Base-by-base conservation (phyloP, 2,888 invertebrate genomes). In the Pediacus dermestoides region DNA sequence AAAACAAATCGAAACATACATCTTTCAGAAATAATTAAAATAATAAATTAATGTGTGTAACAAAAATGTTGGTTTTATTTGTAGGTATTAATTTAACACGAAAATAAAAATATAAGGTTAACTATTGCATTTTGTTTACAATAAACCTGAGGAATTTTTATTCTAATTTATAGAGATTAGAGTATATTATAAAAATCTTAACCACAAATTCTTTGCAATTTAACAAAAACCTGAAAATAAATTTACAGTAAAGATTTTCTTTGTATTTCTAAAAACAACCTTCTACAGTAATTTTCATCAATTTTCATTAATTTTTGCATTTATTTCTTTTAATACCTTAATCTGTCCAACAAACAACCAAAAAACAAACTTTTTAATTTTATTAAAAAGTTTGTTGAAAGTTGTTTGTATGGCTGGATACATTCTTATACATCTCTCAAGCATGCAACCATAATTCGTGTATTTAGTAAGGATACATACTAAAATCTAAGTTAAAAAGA, bases 121-220 rank as follows among this genome's bases (percentile, higher is more conserved):
- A 58, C 63, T 63, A 63, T 64, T 63, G 63, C 62, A 59, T 60
- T n/a, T 61, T 63, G 61, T 64, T 61, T 62, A 63, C 61, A 65
- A 60, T 60, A 54, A 62, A 63, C 65, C 65, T 64, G 64, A 65
- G 65, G 63, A 65, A 62, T 59, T 61, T 59, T 61, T 58, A 61
- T 57, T 57, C 60, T 62, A 60, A 52, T n/a, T 50, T 52, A 61
- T 63, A 61, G 64, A 63, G 64, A 63, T 64, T 64, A 64, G 55
- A 60, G 60, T 61, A 58, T 50, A 41, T 46, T 49, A 14, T 11
- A 25, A 6, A 6, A 25, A n/a, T n/a, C n/a, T 13, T 18, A 13
- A 26, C n/a, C n/a, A n/a, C 6, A n/a, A n/a, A n/a, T n/a, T n/a
- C n/a, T n/a, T n/a, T n/a, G n/a, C n/a, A n/a, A n/a, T n/a, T n/a